phyloP scores from a whole-genome alignment of 2,113 vertebrate species.

The Panurus biarmicus region DNA sequence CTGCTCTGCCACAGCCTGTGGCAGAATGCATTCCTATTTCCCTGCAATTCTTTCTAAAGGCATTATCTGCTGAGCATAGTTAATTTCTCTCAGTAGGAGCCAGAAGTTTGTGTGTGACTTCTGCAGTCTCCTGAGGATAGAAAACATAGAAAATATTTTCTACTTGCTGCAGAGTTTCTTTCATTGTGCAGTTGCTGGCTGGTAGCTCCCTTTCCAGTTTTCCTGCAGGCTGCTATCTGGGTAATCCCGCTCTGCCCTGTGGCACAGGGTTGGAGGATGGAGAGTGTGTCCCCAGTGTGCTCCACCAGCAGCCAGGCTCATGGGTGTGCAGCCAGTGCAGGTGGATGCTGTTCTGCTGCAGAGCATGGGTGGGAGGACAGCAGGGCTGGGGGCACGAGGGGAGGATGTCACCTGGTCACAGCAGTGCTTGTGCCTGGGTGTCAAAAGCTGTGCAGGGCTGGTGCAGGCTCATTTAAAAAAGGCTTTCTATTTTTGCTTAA shows the following conservation, averaged over 20 bases:
- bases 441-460: not conserved
- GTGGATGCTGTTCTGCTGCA: not conserved
- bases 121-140: not conserved
- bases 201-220: not conserved
- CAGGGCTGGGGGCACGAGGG: not conserved
- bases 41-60: not conserved
- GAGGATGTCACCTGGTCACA: not conserved
- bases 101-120: not conserved
- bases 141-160: not conserved
- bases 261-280: not conserved
- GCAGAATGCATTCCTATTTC: not conserved
- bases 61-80: not conserved
- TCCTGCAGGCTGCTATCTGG: not conserved
- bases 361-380: fast-evolving
- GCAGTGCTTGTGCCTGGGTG: not conserved
- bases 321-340: fast-evolving
- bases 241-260: not conserved
- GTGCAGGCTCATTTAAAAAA: not conserved
- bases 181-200: fast-evolving
- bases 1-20: not conserved
- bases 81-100: not conserved
- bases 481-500: not conserved
- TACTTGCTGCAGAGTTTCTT: not conserved
- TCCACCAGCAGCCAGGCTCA: not conserved
- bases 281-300: not conserved